A percentile compares a stretch with the other conserved stretches of the same genome.
These are phyloP conservation scores for Scomber scombrus DNA, from an alignment of 2,113 vertebrate species.

Conservation along the genomic window DNA sequence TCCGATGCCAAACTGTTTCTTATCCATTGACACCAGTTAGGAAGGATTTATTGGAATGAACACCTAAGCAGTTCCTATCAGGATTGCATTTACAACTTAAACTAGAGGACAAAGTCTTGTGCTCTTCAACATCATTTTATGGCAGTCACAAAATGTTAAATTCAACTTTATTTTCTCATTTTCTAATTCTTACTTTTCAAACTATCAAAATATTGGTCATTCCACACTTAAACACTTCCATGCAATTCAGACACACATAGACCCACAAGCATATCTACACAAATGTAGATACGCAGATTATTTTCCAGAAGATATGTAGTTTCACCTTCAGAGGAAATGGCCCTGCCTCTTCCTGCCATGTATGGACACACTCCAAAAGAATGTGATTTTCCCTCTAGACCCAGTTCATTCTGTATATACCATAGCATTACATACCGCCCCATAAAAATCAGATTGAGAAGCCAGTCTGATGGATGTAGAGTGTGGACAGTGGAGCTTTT, in stretches of 20 bases:
- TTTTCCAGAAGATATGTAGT: background rate
- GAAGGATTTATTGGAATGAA: no score
- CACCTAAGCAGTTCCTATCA: no score
- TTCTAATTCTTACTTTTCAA: no score
- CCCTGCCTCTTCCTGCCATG: background rate
- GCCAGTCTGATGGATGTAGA: background rate
- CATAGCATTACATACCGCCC: slow-evolving; percentile 14
- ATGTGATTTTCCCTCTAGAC: background rate
- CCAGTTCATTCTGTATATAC: background rate
- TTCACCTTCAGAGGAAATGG: background rate
- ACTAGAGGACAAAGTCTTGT: no score
- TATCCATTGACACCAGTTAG: no score
- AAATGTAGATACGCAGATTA: background rate
- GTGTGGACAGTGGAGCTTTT: slow-evolving; percentile 37
- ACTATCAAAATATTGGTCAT: no score
- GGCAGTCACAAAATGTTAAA: no score
- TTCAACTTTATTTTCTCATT: no score
- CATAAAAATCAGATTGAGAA: slow-evolving; percentile 20
- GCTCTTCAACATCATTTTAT: no score
- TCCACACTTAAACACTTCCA: no score
- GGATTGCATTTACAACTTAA: no score
- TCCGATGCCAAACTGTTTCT: no score
- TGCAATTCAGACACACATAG: background rate
- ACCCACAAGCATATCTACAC: background rate
- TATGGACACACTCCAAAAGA: background rate